These are phyloP conservation scores for Cotesia glomerata DNA, from an alignment of 1,140 invertebrate species.

Conservation along the genomic window DNA sequence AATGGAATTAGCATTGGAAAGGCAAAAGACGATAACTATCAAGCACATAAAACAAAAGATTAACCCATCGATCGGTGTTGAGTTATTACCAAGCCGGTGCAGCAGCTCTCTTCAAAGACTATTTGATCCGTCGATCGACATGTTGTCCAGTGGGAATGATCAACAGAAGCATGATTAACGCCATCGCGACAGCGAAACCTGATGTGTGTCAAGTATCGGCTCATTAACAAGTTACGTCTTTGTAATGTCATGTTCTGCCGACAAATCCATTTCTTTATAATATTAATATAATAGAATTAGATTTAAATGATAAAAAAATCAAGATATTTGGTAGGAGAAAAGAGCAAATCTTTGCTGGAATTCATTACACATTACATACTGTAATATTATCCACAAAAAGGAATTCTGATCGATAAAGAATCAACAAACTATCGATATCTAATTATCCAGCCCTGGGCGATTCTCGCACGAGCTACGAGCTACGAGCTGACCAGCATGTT, in stretches of 20 bases:
- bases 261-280: background rate
- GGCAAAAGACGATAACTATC: too few species aligned
- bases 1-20: too few species aligned
- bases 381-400: too few species aligned
- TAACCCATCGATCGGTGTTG: too few species aligned
- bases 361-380: too few species aligned
- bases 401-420: conserved; percentile 5
- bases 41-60: too few species aligned
- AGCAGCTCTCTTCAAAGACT: too few species aligned
- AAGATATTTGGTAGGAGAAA: too few species aligned
- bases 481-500: background rate
- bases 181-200: background rate
- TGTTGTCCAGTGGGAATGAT: background rate
- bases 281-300: background rate
- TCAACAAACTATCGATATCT: conserved; percentile 14
- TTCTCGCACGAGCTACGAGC: conserved; percentile 26
- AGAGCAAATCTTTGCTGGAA: too few species aligned
- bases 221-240: background rate
- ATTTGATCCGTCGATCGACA: too few species aligned
- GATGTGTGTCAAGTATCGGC: conserved; percentile 21
- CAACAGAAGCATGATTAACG: background rate
- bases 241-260: background rate
- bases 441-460: conserved; percentile 26
- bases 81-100: too few species aligned
- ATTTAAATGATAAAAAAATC: background rate